Percentiles rank a stretch among this genome's conserved stretches.
phyloP scores from a whole-genome alignment of 2,113 vertebrate species.

The Gorsachius goisagi region DNA sequence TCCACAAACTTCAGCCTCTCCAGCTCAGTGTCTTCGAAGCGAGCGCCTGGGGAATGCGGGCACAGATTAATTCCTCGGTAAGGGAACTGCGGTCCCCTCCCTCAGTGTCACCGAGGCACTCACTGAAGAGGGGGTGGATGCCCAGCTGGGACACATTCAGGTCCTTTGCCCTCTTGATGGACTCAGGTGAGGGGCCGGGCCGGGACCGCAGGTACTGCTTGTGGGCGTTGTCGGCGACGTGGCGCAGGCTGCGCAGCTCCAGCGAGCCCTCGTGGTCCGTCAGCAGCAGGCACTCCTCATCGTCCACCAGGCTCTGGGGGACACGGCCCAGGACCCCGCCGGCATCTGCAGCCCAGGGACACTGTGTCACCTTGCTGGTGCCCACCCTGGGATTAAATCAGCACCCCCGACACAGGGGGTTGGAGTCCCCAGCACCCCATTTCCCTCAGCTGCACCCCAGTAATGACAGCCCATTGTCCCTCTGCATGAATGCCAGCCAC shows the following conservation, averaged over 20 bases:
- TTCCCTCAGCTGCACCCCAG: background rate
- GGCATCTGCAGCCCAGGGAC: background rate
- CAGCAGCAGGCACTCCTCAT: conserved; percentile 83
- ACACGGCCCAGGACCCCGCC: conserved; percentile 86
- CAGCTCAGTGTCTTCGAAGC: conserved; percentile 83
- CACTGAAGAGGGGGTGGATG: conserved; percentile 90
- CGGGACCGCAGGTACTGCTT: conserved; percentile 92
- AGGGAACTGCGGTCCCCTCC: fast-evolving
- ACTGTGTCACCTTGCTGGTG: fast-evolving
- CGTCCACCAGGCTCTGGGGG: conserved; percentile 90
- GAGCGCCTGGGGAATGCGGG: conserved; percentile 68
- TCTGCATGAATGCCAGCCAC: no score
- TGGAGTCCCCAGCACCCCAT: background rate
- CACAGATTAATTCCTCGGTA: background rate
- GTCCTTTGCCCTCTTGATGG: conserved; percentile 89
- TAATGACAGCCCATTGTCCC: fast-evolving
- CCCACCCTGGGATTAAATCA: background rate
- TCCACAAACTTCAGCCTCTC: conserved; percentile 88
- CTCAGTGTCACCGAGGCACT: background rate
- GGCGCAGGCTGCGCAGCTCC: conserved; percentile 83
- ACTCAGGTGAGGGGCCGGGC: conserved; percentile 85
- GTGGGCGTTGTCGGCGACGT: conserved; percentile 85
- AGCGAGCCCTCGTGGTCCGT: conserved; percentile 75
- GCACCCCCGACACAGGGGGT: fast-evolving
- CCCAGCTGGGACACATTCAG: conserved; percentile 79